Conservation (phyloP, 64 coral and sea anemone genomes). For the Montipora efflorescens region DNA sequence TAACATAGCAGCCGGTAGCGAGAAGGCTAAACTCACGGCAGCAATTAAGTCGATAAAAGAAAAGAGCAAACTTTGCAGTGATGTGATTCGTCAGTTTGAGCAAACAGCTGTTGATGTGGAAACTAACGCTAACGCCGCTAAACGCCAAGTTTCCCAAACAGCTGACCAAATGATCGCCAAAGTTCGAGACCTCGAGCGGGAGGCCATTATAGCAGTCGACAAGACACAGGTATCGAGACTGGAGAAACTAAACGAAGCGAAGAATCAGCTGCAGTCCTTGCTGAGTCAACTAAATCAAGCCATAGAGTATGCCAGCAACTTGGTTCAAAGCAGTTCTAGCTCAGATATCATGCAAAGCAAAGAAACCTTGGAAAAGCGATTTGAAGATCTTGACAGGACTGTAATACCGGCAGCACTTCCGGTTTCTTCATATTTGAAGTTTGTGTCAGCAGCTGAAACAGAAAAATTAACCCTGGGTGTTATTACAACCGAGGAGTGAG, state of each 20-base stretch:
- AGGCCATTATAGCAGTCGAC: neutral
- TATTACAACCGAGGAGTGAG: neutral
- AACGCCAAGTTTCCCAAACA: neutral
- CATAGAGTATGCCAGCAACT: neutral
- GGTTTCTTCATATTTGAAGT: neutral
- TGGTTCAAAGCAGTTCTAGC: neutral
- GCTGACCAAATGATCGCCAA: neutral
- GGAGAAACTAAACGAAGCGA: neutral
- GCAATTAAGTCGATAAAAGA: neutral
- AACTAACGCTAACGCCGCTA: neutral
- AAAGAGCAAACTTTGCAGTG: neutral
- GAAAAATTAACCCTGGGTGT: neutral
- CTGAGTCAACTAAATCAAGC: neutral
- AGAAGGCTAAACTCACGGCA: neutral
- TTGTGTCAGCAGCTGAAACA: neutral
- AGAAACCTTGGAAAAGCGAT: neutral
- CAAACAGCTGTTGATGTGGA: neutral
- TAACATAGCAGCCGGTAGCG: neutral
- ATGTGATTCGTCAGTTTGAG: neutral
- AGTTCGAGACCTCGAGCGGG: neutral
- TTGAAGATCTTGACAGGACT: neutral
- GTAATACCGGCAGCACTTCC: neutral
- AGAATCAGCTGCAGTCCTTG: neutral
- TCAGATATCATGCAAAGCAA: neutral
- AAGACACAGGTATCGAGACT: neutral